Percentiles rank a stretch among this genome's conserved stretches.
These are phyloP conservation scores for Thelaira solivaga DNA, from an alignment of 2,888 invertebrate species.

Conservation along the genomic window DNA sequence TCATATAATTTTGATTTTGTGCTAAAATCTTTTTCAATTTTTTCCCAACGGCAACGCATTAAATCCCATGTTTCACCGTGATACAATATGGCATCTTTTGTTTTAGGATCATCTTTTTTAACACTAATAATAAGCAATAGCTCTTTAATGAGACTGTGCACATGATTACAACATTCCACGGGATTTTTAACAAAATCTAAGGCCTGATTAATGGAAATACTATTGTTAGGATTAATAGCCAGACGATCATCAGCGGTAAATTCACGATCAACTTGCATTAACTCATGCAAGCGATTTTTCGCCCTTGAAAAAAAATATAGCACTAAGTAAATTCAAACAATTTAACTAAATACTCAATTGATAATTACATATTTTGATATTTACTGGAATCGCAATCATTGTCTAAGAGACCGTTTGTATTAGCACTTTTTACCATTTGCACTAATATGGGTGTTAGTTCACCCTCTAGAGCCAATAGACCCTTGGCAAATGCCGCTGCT, in stretches of 20 bases:
- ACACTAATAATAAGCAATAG: conserved; percentile 89
- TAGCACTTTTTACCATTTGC: conserved; percentile 99
- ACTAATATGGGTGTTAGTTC: conserved; percentile 99
- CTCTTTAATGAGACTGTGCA: conserved; percentile 90
- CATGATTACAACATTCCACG: conserved; percentile 92
- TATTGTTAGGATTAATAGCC: conserved; percentile 93
- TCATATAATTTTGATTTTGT: conserved; percentile 95
- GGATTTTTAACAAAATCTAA: conserved; percentile 98
- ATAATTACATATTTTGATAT: conserved; percentile 91
- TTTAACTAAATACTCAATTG: too few relatives aligned
- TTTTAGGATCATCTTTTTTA: conserved; percentile 92
- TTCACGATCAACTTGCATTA: conserved; percentile 93
- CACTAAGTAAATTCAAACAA: too few relatives aligned
- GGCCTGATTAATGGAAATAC: conserved; percentile 93
- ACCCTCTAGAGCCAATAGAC: conserved; percentile 96
- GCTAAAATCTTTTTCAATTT: conserved; percentile 98
- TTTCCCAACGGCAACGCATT: conserved; percentile 98
- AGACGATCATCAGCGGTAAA: conserved; percentile 90
- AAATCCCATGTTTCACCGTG: conserved; percentile 99
- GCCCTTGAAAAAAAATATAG: too few relatives aligned
- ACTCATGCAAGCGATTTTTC: conserved; percentile 94
- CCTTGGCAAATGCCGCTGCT: conserved; percentile 99
- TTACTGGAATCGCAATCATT: conserved; percentile 98
- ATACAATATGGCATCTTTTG: conserved; percentile 95
- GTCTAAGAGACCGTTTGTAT: conserved; percentile 97